A percentile compares a stretch with the other conserved stretches of the same genome.
Conservation (phyloP, 2,797 vertebrate species). For the Prionace glauca region DNA sequence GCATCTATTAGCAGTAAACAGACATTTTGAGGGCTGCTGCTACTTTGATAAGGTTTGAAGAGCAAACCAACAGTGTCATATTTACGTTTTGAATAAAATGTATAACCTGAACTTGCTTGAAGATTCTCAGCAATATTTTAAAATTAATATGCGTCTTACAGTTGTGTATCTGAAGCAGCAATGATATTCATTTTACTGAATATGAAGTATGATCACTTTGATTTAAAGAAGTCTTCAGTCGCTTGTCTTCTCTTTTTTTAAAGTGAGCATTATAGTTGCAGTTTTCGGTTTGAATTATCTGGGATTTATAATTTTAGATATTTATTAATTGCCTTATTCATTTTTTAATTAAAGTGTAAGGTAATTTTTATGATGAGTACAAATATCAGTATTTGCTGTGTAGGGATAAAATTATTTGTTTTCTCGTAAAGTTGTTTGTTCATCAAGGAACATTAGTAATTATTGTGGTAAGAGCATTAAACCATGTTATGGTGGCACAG, state of each 20-base stretch:
- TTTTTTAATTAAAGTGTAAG: background rate
- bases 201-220: background rate
- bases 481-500: too few relatives aligned
- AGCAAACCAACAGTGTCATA: background rate
- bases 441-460: background rate
- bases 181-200: background rate
- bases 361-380: background rate
- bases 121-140: background rate
- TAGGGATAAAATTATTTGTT: background rate
- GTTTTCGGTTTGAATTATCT: background rate
- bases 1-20: background rate
- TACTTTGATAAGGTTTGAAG: background rate
- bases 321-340: background rate
- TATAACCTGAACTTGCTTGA: background rate
- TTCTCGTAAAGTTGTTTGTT: background rate
- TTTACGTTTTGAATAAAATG: background rate
- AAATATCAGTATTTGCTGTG: background rate
- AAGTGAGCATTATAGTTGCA: background rate
- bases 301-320: background rate
- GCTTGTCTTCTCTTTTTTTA: background rate
- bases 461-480: too few relatives aligned
- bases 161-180: background rate
- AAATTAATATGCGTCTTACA: background rate
- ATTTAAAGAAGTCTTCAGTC: background rate
- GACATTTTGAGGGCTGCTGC: background rate